Percentiles rank a stretch among this genome's conserved stretches.
Evolutionary conservation across 2,797 vertebrate species (phyloP).

Genomic region (Aphelocoma californica): DNA sequence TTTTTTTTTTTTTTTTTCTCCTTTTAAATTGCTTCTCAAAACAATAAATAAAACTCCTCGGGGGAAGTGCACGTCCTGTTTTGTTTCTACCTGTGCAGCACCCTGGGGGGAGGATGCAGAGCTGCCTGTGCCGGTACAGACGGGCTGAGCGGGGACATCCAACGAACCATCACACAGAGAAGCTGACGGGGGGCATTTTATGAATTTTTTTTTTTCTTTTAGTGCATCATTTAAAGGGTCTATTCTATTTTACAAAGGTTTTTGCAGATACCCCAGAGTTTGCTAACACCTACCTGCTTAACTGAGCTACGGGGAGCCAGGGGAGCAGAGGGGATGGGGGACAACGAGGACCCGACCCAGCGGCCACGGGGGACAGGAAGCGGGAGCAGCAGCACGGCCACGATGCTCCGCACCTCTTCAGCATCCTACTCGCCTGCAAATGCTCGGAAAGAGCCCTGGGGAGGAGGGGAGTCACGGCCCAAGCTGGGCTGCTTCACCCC

Average conservation of each 20-base stretch:
- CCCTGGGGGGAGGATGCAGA: not conserved
- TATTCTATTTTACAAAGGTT: not conserved
- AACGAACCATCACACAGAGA: not conserved
- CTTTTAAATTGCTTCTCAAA: slow-evolving; percentile 15
- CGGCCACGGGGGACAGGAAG: not conserved
- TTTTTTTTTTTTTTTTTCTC: not conserved
- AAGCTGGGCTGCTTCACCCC: not conserved
- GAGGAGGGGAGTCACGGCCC: not conserved
- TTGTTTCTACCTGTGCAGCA: slow-evolving; percentile 22
- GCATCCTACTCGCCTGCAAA: not conserved
- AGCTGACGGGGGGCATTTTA: not conserved
- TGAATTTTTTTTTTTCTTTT: not conserved
- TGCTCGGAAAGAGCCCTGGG: not conserved
- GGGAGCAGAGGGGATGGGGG: not conserved
- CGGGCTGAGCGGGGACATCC: not conserved
- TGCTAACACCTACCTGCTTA: not conserved
- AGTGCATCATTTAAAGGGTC: not conserved
- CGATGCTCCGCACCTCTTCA: not conserved
- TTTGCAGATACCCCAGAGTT: not conserved
- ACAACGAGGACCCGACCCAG: not conserved
- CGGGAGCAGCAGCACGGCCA: not conserved
- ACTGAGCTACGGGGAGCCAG: not conserved
- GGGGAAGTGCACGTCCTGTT: not conserved
- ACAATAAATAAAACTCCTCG: slow-evolving; percentile 52
- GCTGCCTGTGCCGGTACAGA: not conserved